phyloP scores from a whole-genome alignment of 2,113 vertebrate species.

The Pyrgilauda ruficollis region DNA sequence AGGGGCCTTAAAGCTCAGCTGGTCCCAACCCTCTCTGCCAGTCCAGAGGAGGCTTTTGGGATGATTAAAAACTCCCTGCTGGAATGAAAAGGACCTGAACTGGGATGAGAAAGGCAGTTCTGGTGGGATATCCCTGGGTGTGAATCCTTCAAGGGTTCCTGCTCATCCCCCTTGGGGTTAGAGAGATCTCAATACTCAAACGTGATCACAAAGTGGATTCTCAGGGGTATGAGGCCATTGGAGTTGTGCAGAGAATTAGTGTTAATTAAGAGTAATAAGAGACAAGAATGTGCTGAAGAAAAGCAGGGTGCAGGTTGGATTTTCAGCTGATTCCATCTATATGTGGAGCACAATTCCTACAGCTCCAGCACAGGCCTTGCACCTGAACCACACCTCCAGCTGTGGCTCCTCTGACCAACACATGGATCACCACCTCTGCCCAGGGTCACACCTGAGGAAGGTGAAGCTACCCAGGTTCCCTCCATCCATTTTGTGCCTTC shows the following conservation, averaged over 20 bases:
- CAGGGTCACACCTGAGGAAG: not conserved
- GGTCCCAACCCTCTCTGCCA: not conserved
- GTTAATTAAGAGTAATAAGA: constrained; percentile 2
- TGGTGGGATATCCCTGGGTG: not conserved
- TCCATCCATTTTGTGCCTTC: not conserved
- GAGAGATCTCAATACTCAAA: not conserved
- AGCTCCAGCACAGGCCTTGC: not conserved
- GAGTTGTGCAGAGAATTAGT: not conserved
- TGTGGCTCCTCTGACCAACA: not conserved
- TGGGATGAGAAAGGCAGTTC: not conserved
- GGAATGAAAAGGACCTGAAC: not conserved
- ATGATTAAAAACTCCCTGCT: not conserved
- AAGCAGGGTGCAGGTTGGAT: not conserved
- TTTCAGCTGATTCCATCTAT: not conserved
- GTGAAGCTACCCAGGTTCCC: not conserved
- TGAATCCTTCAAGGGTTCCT: not conserved
- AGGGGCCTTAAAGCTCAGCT: not conserved
- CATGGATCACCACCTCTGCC: not conserved
- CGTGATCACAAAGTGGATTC: not conserved
- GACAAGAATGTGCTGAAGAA: not conserved
- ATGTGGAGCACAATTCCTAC: not conserved
- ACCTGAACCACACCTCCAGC: not conserved
- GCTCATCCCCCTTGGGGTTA: not conserved
- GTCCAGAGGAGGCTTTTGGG: not conserved
- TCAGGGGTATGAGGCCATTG: not conserved